Evolutionary conservation across 2,888 invertebrate genomes (phyloP), one percentile per base, ranked within the genome.

Genomic region (Cheilosia variabilis): DNA sequence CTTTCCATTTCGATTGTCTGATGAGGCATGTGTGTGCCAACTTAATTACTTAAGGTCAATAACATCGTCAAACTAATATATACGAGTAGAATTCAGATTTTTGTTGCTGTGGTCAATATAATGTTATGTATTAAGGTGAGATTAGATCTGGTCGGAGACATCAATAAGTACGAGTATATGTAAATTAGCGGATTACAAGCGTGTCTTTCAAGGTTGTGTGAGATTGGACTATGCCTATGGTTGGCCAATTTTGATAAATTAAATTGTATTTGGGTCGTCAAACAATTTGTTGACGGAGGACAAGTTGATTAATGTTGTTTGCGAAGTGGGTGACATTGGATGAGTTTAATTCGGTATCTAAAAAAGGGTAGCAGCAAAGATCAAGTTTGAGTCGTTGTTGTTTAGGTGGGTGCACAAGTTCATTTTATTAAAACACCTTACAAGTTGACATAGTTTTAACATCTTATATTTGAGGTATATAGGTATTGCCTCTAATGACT

Each of bases 21-120:
- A 50, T 9, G 52, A 34, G 17, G 24, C 9, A n/a, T 24, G 13
- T 43, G 9, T 60, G 7, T 10, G 47, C 43, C 43, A 75, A 57
- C 50, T 81, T 34, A 63, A 52, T 63, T 57, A 63, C 45, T 66
- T 43, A 84, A 80, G 80, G 84, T 80, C 84, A 80, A 75, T 78
- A 84, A 66, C 84, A 75, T 37, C n/a, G 41, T 55, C 50, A 55
- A 37, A 27, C 13, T 9, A 31, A 31, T 31, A 17, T 31, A 17
- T 60, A 2, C 22, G 22, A 22, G 22, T 22, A 22, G 22, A 2
- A 24, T 27, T 52, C 15, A 9, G 27, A 15, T 4, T 31, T 6
- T 5, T 43, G 27, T 55, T 43, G 1, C 6, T 10, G 10, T n/a
- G 4, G 6, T 4, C 27, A n/a, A 9, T 17, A 37, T 17, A 53